Conservation (phyloP, 2,888 invertebrate species). For the Polydrusus tereticollis region DNA sequence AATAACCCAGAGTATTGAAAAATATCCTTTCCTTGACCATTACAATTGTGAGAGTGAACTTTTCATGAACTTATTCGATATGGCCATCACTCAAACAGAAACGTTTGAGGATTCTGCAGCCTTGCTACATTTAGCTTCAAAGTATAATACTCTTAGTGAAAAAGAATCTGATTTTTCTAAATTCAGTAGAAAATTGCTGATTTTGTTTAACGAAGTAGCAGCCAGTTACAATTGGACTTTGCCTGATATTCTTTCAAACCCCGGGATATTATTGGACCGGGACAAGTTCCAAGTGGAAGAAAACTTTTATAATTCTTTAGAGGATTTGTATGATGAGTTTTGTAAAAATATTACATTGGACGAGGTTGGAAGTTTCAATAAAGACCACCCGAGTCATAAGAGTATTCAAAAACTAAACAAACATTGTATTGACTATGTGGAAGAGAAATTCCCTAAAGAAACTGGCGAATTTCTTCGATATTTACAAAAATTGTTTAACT, state of each 20-base stretch:
- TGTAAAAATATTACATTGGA: slow-evolving; percentile 50
- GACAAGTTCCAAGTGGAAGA: slow-evolving; percentile 54
- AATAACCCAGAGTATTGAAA: slow-evolving; percentile 29
- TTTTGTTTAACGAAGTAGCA: slow-evolving; percentile 55
- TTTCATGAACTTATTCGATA: slow-evolving; percentile 65
- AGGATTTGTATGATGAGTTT: slow-evolving; percentile 70
- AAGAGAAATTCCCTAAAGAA: slow-evolving; percentile 12
- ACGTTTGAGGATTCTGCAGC: slow-evolving; percentile 58
- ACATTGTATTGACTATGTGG: slow-evolving; percentile 61
- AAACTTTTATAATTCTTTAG: slow-evolving; percentile 60
- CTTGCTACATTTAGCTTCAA: slow-evolving; percentile 56
- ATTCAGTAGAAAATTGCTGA: slow-evolving; percentile 59
- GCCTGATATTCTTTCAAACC: slow-evolving; percentile 56
- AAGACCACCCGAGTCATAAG: slow-evolving; percentile 70
- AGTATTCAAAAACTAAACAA: slow-evolving; percentile 69
- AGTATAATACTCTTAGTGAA: slow-evolving; percentile 52
- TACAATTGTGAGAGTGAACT: slow-evolving; percentile 62
- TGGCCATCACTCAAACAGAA: slow-evolving; percentile 59
- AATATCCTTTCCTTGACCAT: slow-evolving; percentile 57
- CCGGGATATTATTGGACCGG: slow-evolving; percentile 56
- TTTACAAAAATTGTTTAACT: slow-evolving; percentile 71
- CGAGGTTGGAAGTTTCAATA: slow-evolving; percentile 66
- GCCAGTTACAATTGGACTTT: slow-evolving; percentile 53
- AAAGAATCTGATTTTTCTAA: slow-evolving; percentile 54
- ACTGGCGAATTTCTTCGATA: slow-evolving; percentile 59